Base-by-base conservation (phyloP, 2,888 invertebrate species). In the Pogonocherus hispidulus region DNA sequence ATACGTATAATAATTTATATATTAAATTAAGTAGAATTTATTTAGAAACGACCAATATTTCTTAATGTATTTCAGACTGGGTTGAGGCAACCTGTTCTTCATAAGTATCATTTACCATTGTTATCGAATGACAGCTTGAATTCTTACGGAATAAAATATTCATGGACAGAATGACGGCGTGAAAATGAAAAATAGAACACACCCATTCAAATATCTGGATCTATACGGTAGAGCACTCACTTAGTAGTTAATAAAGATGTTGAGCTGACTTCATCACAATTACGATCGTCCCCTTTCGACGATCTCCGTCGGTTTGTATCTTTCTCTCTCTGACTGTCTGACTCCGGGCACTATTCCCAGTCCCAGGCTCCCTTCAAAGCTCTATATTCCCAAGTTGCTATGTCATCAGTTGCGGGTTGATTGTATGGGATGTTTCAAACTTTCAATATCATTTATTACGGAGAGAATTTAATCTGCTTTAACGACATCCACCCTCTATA, bases 391-490 rank as follows among this genome's bases (percentile, higher is more conserved):
- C 81, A 80, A 83, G 83, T 83, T 82, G 83, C 83, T 79, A 79
- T 82, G 82, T 83, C 83, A 83, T 83, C 83, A 83, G 82, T 82
- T 82, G 81, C 76, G 80, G 79, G 77, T 79, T 80, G 81, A 83
- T 82, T 82, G 80, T 80, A 79, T 80, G 78, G 80, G 78, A 79
- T 80, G 78, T 80, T 78, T 76, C 76, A 79, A 80, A 80, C 78
- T 80, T 80, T 80, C 80, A 79, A 78, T 81, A 81, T 79, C 80
- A 78, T 80, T 80, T 80, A 81, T 78, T 78, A 78, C 75, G 71
- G 70, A 67, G 75, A 75, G 78, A 78, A 79, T 80, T 78, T 80
- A 80, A 81, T 81, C 80, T 78, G 70, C 67, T 74, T 78, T 79
- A 78, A 62, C 60, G 60, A 62, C 51, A 59, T 59, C 59, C 59